Evolutionary conservation across 64 coral and sea anemone species (phyloP), one percentile per base, ranked within the genome.

Genomic region (Platygyra sinensis): DNA sequence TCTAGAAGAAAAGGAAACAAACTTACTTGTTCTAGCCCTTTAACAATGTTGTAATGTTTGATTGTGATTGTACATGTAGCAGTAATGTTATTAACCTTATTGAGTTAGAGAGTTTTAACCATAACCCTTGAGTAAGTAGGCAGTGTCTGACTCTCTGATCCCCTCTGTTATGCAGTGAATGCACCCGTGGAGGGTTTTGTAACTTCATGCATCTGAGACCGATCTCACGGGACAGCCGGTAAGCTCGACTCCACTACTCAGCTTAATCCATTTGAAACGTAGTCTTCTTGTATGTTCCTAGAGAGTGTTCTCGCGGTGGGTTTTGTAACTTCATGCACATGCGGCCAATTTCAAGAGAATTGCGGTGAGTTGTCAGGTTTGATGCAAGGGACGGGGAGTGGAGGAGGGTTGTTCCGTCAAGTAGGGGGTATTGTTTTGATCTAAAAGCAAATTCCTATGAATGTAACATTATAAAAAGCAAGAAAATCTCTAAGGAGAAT

Each of bases 311-410:
- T 82, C 89, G 89, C 30, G 95, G 95, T 88, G 92, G 95, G 83
- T 94, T 98, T 98, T 98, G 95, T 94, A 98, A 98, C 89, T 98
- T 98, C 89, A 98, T 94, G 95, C 95, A 98, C 89, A 94, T 98
- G 95, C 74, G 95, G 86, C 95, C 95, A 29, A 90, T 98, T 91
- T 98, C 95, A 77, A 75, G 92, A 86, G 86, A 94, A 38, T 72
- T 98, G 85, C 92, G 92, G 95, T 98, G 89, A 93, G 91, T 93
- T 81, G 54, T 77, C 24, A 5, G 72, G 71, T 24, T 57, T 61
- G 72, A 59, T 30, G 17, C 60, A 69, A 27, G 65, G 22, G 54
- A 15, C 15, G 10, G 54, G 11, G 54, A 16, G 54, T 13, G 10
- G 54, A 16, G 54, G 54, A 14, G 54, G 54, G 54, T 0, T 12